Base-by-base conservation (phyloP, 2,113 vertebrate species). In the Aegithalos caudatus region DNA sequence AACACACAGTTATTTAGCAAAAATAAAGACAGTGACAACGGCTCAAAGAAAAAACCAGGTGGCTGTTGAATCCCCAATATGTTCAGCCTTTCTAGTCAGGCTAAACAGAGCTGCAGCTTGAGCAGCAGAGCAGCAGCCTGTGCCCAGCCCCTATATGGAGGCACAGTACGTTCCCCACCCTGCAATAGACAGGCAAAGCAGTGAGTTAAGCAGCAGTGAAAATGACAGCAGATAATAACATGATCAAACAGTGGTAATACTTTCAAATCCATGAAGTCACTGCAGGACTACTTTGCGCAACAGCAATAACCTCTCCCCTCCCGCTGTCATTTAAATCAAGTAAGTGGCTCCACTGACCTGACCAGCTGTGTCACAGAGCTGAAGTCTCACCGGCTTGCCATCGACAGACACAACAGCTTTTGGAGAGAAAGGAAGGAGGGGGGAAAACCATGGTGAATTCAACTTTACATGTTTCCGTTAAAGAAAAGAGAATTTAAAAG, bases 311-410 rank as follows among this genome's bases (percentile, higher is more conserved):
- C 85, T 92, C 61, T 62, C 45, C 94, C 94, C 89, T 92, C 92
- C 92, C 53, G 13, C 73, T 85, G 88, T 85, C 94, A 79, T 72
- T 91, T 58, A 61, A 86, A 94, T 72, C 51, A 79, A 86, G 3
- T 57, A 81, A 86, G 88, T 35, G 78, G 79, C 82, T 95, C 71
- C 95, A 98, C 99, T 98, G 95, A 99, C 99, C 99, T 99, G 99
- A 96, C 99, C 99, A 10, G 99, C 98, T 29, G 98, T 99, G 98
- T 99, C 99, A 85, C 99, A 99, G 84, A 99, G 98, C 97, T 99
- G 99, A 65, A 99, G 98, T 90, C 98, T 97, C 97, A 99, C 98
- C 0, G 99, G 99, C 86, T 97, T 98, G 5, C 98, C 99, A 81
- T 99, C 99, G 35, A 99, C 99, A 50, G 98, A 98, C 33, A 99